phyloP scores from a whole-genome alignment of 2,797 vertebrate species.

The Xerus rutilus region DNA sequence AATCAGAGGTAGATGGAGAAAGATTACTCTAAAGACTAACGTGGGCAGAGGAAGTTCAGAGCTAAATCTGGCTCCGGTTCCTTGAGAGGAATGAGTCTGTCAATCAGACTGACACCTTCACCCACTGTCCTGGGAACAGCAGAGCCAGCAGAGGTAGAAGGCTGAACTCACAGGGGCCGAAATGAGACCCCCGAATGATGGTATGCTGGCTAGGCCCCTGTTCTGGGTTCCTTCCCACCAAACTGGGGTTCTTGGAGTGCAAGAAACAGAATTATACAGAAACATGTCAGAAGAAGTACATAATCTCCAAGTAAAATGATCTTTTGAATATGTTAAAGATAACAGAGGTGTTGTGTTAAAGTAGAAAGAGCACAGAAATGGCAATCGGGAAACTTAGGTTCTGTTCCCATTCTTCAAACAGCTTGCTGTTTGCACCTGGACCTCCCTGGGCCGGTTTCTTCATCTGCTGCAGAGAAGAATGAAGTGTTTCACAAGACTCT shows the following conservation, averaged over 20 bases:
- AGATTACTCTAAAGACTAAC: conserved; percentile 63
- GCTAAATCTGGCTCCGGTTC: neutral
- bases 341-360: neutral
- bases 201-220: neutral
- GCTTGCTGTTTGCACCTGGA: neutral
- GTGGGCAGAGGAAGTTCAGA: conserved; percentile 30
- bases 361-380: neutral
- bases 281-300: neutral
- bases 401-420: neutral
- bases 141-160: neutral
- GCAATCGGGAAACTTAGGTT: neutral
- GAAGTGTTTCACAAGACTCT: neutral
- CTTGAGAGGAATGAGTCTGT: neutral
- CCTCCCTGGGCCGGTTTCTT: neutral
- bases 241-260: neutral
- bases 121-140: neutral
- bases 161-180: neutral
- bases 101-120: neutral
- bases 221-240: neutral
- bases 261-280: neutral
- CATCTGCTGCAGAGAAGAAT: neutral
- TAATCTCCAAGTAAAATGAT: neutral
- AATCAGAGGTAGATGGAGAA: conserved; percentile 79
- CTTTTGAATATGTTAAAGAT: neutral
- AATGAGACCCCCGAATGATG: neutral